Percentiles rank a stretch among this genome's conserved stretches.
phyloP scores from a whole-genome alignment of 2,797 vertebrate species.

The Chrysocyon brachyurus region DNA sequence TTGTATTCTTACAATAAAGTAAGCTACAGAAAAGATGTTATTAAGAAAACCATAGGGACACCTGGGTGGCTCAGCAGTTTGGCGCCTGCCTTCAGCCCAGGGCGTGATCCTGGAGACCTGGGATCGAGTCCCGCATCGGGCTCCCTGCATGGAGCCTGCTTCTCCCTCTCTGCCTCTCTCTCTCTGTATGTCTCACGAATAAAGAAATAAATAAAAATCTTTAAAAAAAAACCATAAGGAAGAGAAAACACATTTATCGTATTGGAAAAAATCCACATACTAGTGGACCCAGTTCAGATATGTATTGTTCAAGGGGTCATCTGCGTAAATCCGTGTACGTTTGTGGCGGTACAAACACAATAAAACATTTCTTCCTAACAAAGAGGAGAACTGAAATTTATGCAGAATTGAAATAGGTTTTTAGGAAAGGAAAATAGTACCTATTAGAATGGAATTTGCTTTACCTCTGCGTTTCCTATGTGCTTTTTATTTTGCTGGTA shows the following conservation, averaged over 20 bases:
- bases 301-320: not conserved
- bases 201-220: no score
- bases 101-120: no score
- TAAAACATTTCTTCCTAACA: constrained; percentile 46
- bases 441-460: not conserved
- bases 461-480: constrained; percentile 9
- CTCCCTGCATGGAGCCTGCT: no score
- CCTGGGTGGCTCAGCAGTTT: no score
- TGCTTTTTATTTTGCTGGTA: not conserved
- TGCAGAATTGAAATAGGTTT: not conserved
- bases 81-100: no score
- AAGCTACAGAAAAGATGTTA: not conserved
- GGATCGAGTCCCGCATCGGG: no score
- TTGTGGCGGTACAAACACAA: not conserved
- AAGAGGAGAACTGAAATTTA: constrained; percentile 2
- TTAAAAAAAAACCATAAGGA: not conserved
- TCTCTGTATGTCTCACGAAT: no score
- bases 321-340: not conserved
- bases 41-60: not conserved
- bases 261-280: not conserved
- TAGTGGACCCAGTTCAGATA: not conserved
- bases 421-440: not conserved
- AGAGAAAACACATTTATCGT: not conserved
- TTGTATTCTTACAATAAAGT: not conserved
- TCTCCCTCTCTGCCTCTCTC: no score